These are phyloP conservation scores for Dryomyza anilis DNA, from an alignment of 2,888 invertebrate genomes.

Conservation along the genomic window DNA sequence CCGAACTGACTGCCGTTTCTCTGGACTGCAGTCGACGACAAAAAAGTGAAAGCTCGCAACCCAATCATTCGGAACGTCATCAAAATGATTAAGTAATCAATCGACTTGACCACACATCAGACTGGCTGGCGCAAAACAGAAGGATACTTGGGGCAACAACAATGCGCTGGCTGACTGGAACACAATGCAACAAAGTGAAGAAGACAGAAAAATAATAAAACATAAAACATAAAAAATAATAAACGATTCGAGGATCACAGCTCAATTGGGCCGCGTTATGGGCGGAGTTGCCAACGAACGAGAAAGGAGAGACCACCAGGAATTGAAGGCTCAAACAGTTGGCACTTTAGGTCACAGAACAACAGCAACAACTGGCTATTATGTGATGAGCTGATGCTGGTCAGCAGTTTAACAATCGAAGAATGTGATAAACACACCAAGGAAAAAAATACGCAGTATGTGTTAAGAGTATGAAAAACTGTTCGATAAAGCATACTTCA, in stretches of 20 bases:
- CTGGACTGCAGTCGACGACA: constrained; percentile 22
- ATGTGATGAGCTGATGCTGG: not conserved
- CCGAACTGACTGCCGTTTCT: not conserved
- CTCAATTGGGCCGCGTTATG: constrained; percentile 7
- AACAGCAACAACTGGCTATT: not conserved
- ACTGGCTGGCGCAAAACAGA: not conserved
- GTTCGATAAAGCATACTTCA: too few species aligned
- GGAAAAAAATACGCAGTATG: not conserved
- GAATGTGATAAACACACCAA: not conserved
- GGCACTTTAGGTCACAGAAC: constrained; percentile 15
- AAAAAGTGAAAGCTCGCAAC: constrained; percentile 35
- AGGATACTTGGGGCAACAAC: not conserved
- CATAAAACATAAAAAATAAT: too few species aligned
- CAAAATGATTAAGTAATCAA: constrained; percentile 54
- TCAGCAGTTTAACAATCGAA: not conserved
- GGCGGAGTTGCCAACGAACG: not conserved
- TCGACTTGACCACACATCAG: constrained; percentile 46
- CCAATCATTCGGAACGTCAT: constrained; percentile 34
- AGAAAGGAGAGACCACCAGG: constrained; percentile 22
- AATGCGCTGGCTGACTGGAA: too few species aligned
- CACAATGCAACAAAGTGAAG: not conserved
- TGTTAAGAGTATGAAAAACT: too few species aligned
- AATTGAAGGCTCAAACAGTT: constrained; percentile 18
- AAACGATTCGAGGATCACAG: constrained; percentile 23
- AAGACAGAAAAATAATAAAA: not conserved